Percentiles rank a stretch among this genome's conserved stretches.
phyloP scores from a whole-genome alignment of 2,113 vertebrate species.

The Urocolius indicus region DNA sequence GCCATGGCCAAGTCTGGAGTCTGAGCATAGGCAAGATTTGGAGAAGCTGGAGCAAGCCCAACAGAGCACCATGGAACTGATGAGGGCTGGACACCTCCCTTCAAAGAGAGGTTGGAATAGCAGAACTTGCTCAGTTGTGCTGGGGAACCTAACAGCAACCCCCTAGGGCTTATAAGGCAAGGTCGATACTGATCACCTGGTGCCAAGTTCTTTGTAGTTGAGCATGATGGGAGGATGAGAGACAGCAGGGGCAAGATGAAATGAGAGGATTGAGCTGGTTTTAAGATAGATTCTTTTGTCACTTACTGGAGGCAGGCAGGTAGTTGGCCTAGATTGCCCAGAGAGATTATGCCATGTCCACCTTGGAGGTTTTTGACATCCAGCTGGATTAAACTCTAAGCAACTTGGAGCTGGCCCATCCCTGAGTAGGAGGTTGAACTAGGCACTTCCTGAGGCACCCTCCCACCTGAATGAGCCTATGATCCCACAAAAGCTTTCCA shows the following conservation, averaged over 20 bases:
- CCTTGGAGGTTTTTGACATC: not conserved
- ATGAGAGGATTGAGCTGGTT: rapidly evolving
- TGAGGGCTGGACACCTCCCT: not conserved
- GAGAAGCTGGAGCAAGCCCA: not conserved
- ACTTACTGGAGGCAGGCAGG: not conserved
- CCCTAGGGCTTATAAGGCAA: rapidly evolving
- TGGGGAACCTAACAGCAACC: not conserved
- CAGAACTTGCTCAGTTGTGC: rapidly evolving
- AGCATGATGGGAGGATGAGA: rapidly evolving
- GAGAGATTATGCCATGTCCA: not conserved
- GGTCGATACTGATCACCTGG: too few species aligned
- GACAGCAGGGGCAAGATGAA: not conserved
- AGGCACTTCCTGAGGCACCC: not conserved
- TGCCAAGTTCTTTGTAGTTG: not conserved
- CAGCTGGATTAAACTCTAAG: not conserved
- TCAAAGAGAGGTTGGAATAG: not conserved
- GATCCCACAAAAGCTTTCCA: not conserved
- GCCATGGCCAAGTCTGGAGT: too few species aligned
- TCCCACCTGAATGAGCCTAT: not conserved
- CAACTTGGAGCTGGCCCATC: not conserved
- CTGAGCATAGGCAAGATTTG: too few species aligned
- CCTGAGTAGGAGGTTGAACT: not conserved
- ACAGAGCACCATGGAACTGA: rapidly evolving
- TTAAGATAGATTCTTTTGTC: not conserved
- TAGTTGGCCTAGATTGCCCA: not conserved